A percentile compares a stretch with the other conserved stretches of the same genome.
Conservation (phyloP, 2,113 vertebrate species). For the Jacana jacana region DNA sequence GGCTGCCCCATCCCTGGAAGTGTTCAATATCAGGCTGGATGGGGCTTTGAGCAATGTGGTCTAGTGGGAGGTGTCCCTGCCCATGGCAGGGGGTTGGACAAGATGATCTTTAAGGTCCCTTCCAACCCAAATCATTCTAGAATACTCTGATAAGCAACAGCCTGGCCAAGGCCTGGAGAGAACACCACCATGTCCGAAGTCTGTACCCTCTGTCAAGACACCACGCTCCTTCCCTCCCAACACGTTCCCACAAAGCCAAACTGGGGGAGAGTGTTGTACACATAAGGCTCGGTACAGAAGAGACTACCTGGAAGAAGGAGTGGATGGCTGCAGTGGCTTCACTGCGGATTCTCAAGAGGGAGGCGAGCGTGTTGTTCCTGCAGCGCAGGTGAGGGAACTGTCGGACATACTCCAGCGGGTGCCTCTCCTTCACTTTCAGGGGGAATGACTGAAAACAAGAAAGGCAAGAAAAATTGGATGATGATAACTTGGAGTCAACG, state of each 20-base stretch:
- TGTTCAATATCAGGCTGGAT: too few relatives aligned
- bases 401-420: conserved; percentile 84
- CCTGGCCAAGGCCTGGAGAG: neutral
- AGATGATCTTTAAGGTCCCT: too few relatives aligned
- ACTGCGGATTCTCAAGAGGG: conserved; percentile 89
- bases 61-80: too few relatives aligned
- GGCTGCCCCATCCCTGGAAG: too few relatives aligned
- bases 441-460: conserved; percentile 81
- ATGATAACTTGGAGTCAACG: neutral
- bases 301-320: conserved; percentile 87
- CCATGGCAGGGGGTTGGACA: too few relatives aligned
- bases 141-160: neutral
- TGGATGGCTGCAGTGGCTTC: conserved; percentile 87
- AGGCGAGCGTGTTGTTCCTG: conserved; percentile 80
- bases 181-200: neutral
- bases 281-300: fast-evolving
- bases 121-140: too few relatives aligned
- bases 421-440: conserved; percentile 87
- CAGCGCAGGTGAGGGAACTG: conserved; percentile 92
- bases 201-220: neutral
- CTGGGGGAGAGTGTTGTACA: neutral
- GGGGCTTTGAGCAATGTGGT: too few relatives aligned
- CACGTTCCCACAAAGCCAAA: neutral
- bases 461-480: neutral
- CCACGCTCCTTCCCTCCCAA: neutral